Evolutionary conservation across 1,140 invertebrate genomes (phyloP), one percentile per base, ranked within the genome.

Genomic region (Hylyphantes graminicola): DNA sequence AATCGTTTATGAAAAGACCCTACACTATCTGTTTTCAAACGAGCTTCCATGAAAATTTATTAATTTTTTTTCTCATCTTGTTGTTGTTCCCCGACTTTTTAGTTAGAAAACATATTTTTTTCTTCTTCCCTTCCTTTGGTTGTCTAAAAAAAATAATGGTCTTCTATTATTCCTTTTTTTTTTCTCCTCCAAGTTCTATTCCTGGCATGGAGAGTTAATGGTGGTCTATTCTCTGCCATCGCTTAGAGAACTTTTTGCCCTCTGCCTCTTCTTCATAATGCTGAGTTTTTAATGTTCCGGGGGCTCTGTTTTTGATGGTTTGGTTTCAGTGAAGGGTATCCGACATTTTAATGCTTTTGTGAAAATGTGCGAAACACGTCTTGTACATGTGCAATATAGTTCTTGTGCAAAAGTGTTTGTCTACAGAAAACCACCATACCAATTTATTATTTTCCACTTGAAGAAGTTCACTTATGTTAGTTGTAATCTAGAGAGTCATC

Each of bases 181-280:
- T 11, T 19, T 21, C 15, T 55, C 53, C 53, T 57, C 17, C 54
- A 4, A 35, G 13, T 74, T 59, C 72, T 59, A 74, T 74, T n/a
- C 54, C 72, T 59, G 57, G 72, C 57, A 35, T 17, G 50, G 74
- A 76, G 64, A 76, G 61, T 76, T 76, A 76, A 76, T 76, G 74
- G 74, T 61, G 59, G 74, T 76, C 74, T 76, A 76, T 76, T 76
- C 74, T 76, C 64, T 76, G 74, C 74, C 59, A 59, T 55, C 21
- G 12, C 54, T 74, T 74, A 48, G 35, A 17, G 35, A 51, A 57
- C 19, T 63, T 76, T 63, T 63, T 61, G 11, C 55, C n/a, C 17
- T 11, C 59, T 53, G n/a, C 19, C 19, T 35, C 35, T 35, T 35
- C 2, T 76, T 74, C 5, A 11, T 50, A 35, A n/a, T 64, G 35